Conservation (phyloP, 2,113 vertebrate genomes). For the Mastomys coucha region DNA sequence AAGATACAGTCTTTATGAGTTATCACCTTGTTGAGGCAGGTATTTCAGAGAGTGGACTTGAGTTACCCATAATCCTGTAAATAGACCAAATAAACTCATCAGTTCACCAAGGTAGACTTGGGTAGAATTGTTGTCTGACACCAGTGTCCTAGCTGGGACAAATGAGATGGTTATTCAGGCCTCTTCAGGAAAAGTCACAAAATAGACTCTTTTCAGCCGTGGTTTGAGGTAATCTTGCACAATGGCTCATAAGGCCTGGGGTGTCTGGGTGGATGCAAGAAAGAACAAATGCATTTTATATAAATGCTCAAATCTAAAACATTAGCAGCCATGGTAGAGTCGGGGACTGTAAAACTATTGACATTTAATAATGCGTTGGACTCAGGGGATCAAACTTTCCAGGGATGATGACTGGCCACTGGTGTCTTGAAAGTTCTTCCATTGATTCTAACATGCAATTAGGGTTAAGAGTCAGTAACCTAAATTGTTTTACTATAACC, state of each 20-base stretch:
- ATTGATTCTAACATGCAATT: neutral
- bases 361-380: neutral
- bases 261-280: neutral
- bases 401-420: too few species aligned
- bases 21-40: neutral
- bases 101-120: neutral
- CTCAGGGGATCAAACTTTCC: neutral
- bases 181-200: neutral
- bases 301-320: neutral
- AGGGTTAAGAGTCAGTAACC: neutral
- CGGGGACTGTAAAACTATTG: neutral
- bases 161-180: too few species aligned
- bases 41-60: neutral
- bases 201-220: neutral
- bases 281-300: neutral
- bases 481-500: neutral
- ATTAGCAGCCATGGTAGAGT: neutral
- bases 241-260: neutral
- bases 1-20: neutral
- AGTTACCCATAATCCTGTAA: neutral
- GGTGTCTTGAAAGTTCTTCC: neutral
- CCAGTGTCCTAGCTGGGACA: neutral
- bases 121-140: neutral
- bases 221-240: slow-evolving; percentile 11
- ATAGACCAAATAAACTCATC: neutral